A percentile compares a stretch with the other conserved stretches of the same genome.
Evolutionary conservation across 2,113 vertebrate genomes (phyloP).

Genomic region (Tragulus kanchil): DNA sequence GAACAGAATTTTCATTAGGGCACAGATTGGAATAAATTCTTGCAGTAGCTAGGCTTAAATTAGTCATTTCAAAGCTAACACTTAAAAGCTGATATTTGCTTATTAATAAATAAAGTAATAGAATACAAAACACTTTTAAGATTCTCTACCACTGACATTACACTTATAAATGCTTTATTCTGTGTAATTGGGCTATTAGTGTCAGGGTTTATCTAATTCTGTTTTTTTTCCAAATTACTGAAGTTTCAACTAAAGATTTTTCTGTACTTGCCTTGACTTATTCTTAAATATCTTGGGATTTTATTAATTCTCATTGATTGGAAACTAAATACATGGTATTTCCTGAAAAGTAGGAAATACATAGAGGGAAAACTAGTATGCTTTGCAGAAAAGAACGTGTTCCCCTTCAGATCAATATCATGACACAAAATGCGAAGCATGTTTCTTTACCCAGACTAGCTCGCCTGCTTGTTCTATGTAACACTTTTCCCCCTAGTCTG

Average conservation of each 20-base stretch:
- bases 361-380: neutral
- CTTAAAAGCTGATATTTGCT: constrained; percentile 52
- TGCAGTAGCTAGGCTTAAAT: constrained; percentile 47
- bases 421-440: neutral
- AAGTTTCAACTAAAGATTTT: constrained; percentile 13
- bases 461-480: neutral
- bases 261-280: neutral
- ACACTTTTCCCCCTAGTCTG: neutral
- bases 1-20: constrained; percentile 57
- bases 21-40: neutral
- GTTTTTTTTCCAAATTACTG: neutral
- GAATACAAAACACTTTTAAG: neutral
- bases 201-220: neutral
- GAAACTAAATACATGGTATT: constrained; percentile 34
- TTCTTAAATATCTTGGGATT: neutral
- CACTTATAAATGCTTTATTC: neutral
- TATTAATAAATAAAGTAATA: constrained; percentile 55
- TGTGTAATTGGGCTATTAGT: neutral
- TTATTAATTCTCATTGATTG: constrained; percentile 26
- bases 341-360: neutral
- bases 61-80: constrained; percentile 44
- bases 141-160: neutral
- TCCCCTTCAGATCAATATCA: neutral
- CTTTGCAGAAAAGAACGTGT: neutral
- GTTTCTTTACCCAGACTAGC: neutral